A percentile compares a stretch with the other conserved stretches of the same genome.
Evolutionary conservation across 2,888 invertebrate species (phyloP).

Genomic region (Eupithecia pulchellata): DNA sequence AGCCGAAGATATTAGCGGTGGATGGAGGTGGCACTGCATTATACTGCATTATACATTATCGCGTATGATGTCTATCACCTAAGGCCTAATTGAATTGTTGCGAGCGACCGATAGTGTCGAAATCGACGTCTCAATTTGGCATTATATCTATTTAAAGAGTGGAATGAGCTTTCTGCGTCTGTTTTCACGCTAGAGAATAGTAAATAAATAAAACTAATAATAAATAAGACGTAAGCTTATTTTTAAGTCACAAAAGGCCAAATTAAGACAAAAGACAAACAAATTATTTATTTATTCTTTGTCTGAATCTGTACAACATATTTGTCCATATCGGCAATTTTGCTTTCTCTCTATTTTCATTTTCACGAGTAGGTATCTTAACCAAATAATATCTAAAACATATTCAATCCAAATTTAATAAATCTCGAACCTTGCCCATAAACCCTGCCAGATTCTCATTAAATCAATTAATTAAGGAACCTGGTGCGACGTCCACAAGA

Average conservation of each 20-base stretch:
- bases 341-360: neutral
- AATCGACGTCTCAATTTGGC: neutral
- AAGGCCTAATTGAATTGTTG: neutral
- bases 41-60: neutral
- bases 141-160: neutral
- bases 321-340: no score
- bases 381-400: neutral
- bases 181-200: no score
- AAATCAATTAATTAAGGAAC: conserved; percentile 73
- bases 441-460: conserved; percentile 54
- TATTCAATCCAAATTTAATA: conserved; percentile 3
- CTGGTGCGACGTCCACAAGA: conserved; percentile 67
- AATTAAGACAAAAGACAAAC: no score
- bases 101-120: neutral
- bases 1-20: neutral
- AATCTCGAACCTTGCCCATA: conserved; percentile 31
- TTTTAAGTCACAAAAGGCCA: no score
- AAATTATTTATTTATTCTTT: no score
- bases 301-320: no score
- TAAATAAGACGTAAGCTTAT: no score
- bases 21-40: neutral
- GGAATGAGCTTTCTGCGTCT: no score
- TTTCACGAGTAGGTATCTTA: neutral
- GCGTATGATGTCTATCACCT: conserved; percentile 1
- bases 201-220: no score